Evolutionary conservation across 2,888 invertebrate genomes (phyloP).

Genomic region (Proisotoma minuta): DNA sequence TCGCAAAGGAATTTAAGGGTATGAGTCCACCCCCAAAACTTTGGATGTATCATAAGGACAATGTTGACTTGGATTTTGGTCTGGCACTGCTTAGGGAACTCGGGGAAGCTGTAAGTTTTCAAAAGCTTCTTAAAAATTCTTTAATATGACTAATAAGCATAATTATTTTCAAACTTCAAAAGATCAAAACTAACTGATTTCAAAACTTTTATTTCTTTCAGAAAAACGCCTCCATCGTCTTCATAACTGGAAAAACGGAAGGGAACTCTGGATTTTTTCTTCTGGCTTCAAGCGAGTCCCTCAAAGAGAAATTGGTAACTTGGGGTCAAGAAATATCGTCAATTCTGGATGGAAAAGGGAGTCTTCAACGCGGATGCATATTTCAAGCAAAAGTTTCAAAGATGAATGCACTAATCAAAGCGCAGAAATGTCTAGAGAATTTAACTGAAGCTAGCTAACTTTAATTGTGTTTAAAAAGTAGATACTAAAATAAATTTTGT

Average conservation of each 20-base stretch:
- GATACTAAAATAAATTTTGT: no score
- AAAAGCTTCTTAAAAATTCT: no score
- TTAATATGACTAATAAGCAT: no score
- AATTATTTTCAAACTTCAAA: no score
- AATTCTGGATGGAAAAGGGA: constrained; percentile 70
- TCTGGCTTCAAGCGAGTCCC: constrained; percentile 26
- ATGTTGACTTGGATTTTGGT: constrained; percentile 74
- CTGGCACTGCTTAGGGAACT: constrained; percentile 63
- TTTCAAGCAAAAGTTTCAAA: constrained; percentile 74
- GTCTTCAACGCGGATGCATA: constrained; percentile 62
- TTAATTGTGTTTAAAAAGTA: no score
- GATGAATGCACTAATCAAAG: constrained; percentile 61
- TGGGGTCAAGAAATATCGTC: constrained; percentile 59
- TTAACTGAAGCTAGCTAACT: no score
- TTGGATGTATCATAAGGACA: constrained; percentile 55
- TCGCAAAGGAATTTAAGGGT: constrained; percentile 59
- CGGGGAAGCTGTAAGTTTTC: constrained; percentile 54
- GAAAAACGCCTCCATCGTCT: constrained; percentile 23
- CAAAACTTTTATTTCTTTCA: no score
- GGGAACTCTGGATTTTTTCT: constrained; percentile 36
- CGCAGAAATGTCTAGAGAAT: no score
- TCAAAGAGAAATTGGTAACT: constrained; percentile 12
- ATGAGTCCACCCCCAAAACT: constrained; percentile 14
- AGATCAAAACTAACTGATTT: no score
- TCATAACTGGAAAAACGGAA: constrained; percentile 39